Conservation (phyloP, 2,113 vertebrate species). For the Xyliphius kryptos region DNA sequence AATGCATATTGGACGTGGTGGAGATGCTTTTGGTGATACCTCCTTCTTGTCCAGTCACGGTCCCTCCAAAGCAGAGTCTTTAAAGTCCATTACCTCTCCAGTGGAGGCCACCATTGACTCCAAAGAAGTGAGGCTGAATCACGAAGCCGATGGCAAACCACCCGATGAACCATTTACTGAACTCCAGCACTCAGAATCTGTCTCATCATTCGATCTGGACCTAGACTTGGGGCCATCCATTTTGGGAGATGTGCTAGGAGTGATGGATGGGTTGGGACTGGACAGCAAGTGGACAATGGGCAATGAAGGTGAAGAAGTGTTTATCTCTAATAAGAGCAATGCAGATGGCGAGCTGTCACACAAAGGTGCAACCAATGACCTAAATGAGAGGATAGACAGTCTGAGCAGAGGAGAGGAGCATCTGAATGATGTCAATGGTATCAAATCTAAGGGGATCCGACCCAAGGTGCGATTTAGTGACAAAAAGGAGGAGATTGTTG, state of each 20-base stretch:
- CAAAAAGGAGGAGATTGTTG: conserved; percentile 69
- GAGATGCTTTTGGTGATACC: conserved; percentile 82
- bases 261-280: conserved; percentile 65
- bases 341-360: conserved; percentile 40
- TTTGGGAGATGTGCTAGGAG: conserved; percentile 72
- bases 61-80: conserved; percentile 41
- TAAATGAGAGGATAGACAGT: conserved; percentile 50
- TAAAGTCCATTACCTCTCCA: conserved; percentile 19
- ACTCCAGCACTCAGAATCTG: conserved; percentile 55
- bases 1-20: conserved; percentile 82
- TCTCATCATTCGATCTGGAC: conserved; percentile 72
- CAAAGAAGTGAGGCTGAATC: conserved; percentile 32
- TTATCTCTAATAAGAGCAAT: conserved; percentile 33
- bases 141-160: conserved; percentile 16
- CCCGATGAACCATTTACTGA: conserved; percentile 35
- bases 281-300: conserved; percentile 39
- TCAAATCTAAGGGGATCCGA: conserved; percentile 58
- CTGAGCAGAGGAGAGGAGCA: conserved; percentile 44
- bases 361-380: conserved; percentile 44
- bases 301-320: conserved; percentile 40
- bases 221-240: conserved; percentile 72
- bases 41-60: conserved; percentile 77
- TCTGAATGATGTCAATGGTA: conserved; percentile 54
- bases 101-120: conserved; percentile 29
- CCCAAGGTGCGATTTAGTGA: conserved; percentile 72